These are phyloP conservation scores for Platerodrilus igneus DNA, from an alignment of 2,888 invertebrate genomes.

Conservation along the genomic window DNA sequence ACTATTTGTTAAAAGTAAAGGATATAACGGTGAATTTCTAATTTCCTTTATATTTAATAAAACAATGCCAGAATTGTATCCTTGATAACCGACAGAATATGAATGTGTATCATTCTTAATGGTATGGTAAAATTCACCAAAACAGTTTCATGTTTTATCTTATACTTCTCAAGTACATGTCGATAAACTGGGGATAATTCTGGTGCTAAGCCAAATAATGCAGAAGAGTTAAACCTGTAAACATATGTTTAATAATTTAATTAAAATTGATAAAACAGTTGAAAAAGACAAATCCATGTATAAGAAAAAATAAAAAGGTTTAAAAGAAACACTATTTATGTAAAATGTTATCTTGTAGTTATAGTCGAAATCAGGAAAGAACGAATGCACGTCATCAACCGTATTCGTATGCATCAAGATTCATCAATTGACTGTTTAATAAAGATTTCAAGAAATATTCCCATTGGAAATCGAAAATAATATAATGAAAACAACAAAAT, in stretches of 20 bases:
- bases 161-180: constrained; percentile 66
- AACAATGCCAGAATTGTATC: constrained; percentile 77
- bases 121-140: constrained; percentile 49
- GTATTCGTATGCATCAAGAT: too few relatives aligned
- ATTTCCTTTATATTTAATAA: constrained; percentile 64
- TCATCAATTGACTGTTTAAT: too few relatives aligned
- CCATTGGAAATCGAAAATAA: too few relatives aligned
- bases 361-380: too few relatives aligned
- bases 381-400: too few relatives aligned
- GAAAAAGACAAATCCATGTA: constrained; percentile 7
- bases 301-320: too few relatives aligned
- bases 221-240: constrained; percentile 55
- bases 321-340: not conserved
- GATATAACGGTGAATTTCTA: constrained; percentile 58
- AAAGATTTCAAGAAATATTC: too few relatives aligned
- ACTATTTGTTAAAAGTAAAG: constrained; percentile 52
- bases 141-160: constrained; percentile 60
- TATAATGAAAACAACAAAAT: too few relatives aligned
- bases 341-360: too few relatives aligned
- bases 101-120: constrained; percentile 28
- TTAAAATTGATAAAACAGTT: not conserved
- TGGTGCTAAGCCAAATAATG: constrained; percentile 66
- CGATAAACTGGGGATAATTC: constrained; percentile 76
- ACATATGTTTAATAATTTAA: constrained; percentile 2
- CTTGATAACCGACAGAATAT: constrained; percentile 59